These are phyloP conservation scores for Ianthella basta DNA, from an alignment of 37 sponge, comb jelly and placozoan species.

Conservation along the genomic window DNA sequence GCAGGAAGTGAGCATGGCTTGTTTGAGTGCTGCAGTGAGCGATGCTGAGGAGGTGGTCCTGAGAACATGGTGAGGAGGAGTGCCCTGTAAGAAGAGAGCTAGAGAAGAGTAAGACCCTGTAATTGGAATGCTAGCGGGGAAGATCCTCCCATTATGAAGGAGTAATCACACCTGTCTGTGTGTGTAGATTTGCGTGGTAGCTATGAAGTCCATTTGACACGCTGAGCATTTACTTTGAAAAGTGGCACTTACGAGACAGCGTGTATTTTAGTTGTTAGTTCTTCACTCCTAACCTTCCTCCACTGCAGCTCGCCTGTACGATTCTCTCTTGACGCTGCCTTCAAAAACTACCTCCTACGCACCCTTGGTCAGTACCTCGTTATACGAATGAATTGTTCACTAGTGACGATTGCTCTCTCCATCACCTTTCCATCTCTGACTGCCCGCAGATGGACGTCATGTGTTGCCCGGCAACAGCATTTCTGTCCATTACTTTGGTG, in stretches of 20 bases:
- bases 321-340: slow-evolving; percentile 45
- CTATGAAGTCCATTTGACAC: too few relatives aligned
- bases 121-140: too few relatives aligned
- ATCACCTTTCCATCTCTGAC: neutral
- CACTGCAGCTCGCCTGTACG: neutral
- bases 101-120: too few relatives aligned
- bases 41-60: slow-evolving; percentile 2
- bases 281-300: neutral
- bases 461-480: slow-evolving; percentile 36
- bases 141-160: too few relatives aligned
- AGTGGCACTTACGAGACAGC: too few relatives aligned
- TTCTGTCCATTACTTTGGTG: slow-evolving; percentile 44
- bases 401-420: neutral
- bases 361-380: slow-evolving; percentile 34
- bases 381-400: neutral
- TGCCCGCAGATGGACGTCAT: slow-evolving; percentile 45
- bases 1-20: neutral
- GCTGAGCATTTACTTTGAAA: too few relatives aligned
- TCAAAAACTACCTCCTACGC: slow-evolving; percentile 58
- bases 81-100: too few relatives aligned
- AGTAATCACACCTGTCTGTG: too few relatives aligned
- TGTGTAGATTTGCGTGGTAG: too few relatives aligned
- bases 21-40: neutral
- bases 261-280: too few relatives aligned
- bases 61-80: neutral